These are phyloP conservation scores for Luperina nickerlii DNA, from an alignment of 2,888 invertebrate species.

Conservation along the genomic window DNA sequence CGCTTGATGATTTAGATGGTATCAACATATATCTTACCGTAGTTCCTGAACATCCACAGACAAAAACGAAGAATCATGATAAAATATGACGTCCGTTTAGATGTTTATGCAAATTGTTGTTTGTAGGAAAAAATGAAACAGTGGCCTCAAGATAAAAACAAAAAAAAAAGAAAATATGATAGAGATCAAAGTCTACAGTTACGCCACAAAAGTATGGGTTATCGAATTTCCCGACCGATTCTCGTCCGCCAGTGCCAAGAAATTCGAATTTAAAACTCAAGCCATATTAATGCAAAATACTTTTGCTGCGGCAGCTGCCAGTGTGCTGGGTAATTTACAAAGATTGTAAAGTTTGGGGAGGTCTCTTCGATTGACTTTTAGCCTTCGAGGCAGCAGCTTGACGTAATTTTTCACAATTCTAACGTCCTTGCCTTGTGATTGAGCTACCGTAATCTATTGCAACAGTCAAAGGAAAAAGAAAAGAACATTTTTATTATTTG, in stretches of 20 bases:
- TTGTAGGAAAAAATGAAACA: conserved; percentile 36
- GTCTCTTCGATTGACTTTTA: conserved; percentile 40
- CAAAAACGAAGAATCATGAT: conserved; percentile 42
- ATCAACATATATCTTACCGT: conserved; percentile 62
- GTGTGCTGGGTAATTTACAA: conserved; percentile 56
- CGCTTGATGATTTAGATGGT: conserved; percentile 67
- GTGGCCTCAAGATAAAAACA: conserved; percentile 15
- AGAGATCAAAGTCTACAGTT: conserved; percentile 58
- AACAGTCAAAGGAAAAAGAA: conserved; percentile 2
- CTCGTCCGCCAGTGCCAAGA: conserved; percentile 61
- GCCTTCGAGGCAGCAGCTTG: conserved; percentile 19
- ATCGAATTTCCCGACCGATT: conserved; percentile 62
- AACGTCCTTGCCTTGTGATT: conserved; percentile 26
- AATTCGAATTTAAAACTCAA: conserved; percentile 66
- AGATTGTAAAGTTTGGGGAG: conserved; percentile 53
- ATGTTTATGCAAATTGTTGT: conserved; percentile 52
- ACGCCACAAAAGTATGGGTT: conserved; percentile 59
- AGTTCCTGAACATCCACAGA: conserved; percentile 40
- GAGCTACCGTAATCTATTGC: conserved; percentile 19
- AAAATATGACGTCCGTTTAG: conserved; percentile 52
- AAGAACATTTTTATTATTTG: neutral
- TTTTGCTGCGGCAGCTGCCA: conserved; percentile 61
- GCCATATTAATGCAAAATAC: conserved; percentile 68
- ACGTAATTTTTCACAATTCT: conserved; percentile 35
- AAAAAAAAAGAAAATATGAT: conserved; percentile 24